Evolutionary conservation across 2,113 vertebrate species (phyloP).

Genomic region (Tachuris rubrigastra): DNA sequence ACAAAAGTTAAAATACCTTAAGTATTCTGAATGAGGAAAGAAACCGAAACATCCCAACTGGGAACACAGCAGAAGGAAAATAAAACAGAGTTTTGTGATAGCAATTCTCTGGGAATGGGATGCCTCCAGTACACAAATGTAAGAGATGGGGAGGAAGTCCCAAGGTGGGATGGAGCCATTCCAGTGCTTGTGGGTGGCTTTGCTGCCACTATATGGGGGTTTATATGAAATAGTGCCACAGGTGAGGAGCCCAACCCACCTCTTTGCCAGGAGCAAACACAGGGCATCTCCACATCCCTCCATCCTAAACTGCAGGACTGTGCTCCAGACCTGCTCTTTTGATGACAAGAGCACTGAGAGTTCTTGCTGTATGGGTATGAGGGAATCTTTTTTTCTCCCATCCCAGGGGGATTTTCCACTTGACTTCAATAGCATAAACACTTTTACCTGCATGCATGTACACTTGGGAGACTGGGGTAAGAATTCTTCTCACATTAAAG

Average conservation of each 20-base stretch:
- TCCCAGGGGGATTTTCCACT: neutral
- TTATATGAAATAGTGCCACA: neutral
- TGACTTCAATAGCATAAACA: neutral
- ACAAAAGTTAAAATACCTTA: neutral
- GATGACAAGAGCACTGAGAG: neutral
- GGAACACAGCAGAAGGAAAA: neutral
- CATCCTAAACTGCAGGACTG: neutral
- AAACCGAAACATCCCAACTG: neutral
- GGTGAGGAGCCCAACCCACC: neutral
- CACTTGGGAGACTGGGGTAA: neutral
- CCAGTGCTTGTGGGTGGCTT: neutral
- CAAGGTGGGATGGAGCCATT: neutral
- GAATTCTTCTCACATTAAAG: neutral
- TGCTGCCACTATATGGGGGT: neutral
- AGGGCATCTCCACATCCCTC: neutral
- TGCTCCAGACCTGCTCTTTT: neutral
- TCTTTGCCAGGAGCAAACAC: neutral
- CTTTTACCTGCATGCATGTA: neutral
- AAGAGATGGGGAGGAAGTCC: neutral
- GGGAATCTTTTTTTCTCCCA: neutral
- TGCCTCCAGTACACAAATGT: accelerated
- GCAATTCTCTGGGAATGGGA: neutral
- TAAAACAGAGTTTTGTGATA: neutral
- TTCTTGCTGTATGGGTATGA: neutral
- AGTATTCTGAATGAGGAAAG: neutral